A percentile compares a stretch with the other conserved stretches of the same genome.
These are phyloP conservation scores for Minunthozetes semirufus DNA, from an alignment of 2,888 invertebrate species.

Conservation along the genomic window DNA sequence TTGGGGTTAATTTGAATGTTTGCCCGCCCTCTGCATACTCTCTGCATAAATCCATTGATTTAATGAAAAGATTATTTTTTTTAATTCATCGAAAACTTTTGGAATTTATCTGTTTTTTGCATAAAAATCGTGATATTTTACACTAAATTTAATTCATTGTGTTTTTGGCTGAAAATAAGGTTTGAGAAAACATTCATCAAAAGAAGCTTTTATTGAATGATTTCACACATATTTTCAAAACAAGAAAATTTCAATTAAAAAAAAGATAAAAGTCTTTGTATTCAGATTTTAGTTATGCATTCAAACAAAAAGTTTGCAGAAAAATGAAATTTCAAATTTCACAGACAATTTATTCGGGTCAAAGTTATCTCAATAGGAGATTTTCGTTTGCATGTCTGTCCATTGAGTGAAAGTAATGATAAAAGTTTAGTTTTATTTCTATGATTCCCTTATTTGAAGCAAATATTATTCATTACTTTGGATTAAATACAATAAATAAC, in stretches of 20 bases:
- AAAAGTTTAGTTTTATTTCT: too few species aligned
- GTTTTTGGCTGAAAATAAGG: neutral
- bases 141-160: neutral
- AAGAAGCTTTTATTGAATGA: neutral
- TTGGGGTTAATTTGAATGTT: conserved; percentile 6
- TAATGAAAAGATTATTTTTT: neutral
- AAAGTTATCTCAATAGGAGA: too few species aligned
- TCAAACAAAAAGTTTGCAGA: neutral
- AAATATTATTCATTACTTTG: too few species aligned
- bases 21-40: neutral
- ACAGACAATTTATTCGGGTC: too few species aligned
- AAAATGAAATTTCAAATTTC: too few species aligned
- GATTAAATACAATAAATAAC: too few species aligned
- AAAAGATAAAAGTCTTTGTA: neutral
- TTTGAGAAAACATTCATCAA: neutral
- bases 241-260: neutral
- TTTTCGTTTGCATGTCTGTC: too few species aligned
- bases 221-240: neutral
- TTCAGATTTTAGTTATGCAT: too few species aligned
- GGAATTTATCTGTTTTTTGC: neutral
- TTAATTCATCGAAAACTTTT: neutral
- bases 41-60: neutral
- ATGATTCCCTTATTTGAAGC: too few species aligned
- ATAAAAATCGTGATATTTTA: conserved; percentile 7
- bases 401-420: too few species aligned